These are phyloP conservation scores for Rhadina sibilatrix DNA, from an alignment of 2,113 vertebrate species.

Conservation along the genomic window DNA sequence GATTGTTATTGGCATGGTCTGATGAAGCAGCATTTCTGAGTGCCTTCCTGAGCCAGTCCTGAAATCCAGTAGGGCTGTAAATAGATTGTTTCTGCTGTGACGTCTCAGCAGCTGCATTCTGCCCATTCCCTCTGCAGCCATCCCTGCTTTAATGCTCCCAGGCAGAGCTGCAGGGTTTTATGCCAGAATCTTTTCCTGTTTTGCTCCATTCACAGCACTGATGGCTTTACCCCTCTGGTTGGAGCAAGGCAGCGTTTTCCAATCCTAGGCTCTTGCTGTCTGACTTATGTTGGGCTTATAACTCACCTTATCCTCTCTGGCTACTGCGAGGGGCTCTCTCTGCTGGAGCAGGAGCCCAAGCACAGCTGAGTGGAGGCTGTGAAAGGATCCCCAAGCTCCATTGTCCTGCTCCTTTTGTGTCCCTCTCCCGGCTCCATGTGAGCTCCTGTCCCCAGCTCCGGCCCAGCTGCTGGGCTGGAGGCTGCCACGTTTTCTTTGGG, in stretches of 20 bases:
- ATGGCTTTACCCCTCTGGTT: rapidly evolving
- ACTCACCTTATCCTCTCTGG: not conserved
- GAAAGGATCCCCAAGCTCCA: not conserved
- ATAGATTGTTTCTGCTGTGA: not conserved
- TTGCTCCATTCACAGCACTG: rapidly evolving
- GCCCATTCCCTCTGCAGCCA: not conserved
- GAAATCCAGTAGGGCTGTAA: not conserved
- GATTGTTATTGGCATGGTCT: not conserved
- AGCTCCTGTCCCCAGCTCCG: not conserved
- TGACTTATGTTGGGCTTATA: not conserved
- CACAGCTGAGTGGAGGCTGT: not conserved
- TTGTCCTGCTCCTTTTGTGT: not conserved
- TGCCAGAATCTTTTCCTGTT: not conserved
- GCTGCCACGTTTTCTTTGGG: not conserved
- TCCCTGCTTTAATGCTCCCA: not conserved
- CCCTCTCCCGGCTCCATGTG: rapidly evolving
- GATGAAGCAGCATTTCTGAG: rapidly evolving
- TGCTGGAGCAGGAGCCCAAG: not conserved
- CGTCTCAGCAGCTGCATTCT: not conserved
- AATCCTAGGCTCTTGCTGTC: rapidly evolving
- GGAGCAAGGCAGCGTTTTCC: not conserved
- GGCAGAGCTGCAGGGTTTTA: not conserved
- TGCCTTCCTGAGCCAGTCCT: not conserved
- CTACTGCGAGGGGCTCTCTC: not conserved
- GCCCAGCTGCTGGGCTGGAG: not conserved